These are phyloP conservation scores for Tetragonisca angustula DNA, from an alignment of 2,888 invertebrate genomes.

Conservation along the genomic window DNA sequence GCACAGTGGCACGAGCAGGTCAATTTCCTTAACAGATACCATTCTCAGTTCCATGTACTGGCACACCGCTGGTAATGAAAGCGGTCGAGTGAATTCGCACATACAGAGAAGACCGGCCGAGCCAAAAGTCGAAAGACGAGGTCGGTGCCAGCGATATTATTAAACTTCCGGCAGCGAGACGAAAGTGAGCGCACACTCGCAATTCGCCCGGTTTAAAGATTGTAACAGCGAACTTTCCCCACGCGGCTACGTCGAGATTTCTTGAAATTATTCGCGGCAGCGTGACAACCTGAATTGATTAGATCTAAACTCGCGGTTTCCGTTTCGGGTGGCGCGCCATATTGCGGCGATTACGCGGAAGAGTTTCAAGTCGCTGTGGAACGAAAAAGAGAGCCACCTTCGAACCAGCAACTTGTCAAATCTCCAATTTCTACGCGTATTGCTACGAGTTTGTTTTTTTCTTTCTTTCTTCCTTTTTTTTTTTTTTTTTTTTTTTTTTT, in stretches of 20 bases:
- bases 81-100: slow-evolving; percentile 42
- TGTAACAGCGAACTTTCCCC: slow-evolving; percentile 62
- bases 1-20: background rate
- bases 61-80: slow-evolving; percentile 9
- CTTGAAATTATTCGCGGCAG: slow-evolving; percentile 56
- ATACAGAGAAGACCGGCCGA: background rate
- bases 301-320: slow-evolving; percentile 59
- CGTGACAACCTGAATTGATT: slow-evolving; percentile 66
- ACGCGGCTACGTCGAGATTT: slow-evolving; percentile 48
- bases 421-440: background rate
- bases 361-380: background rate
- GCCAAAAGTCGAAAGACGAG: slow-evolving; percentile 22
- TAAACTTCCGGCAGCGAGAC: slow-evolving; percentile 63
- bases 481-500: background rate
- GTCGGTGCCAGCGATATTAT: slow-evolving; percentile 63
- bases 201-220: slow-evolving; percentile 49
- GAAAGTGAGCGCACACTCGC: slow-evolving; percentile 56
- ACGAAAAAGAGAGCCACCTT: background rate
- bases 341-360: slow-evolving; percentile 26
- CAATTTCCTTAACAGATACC: slow-evolving; percentile 46
- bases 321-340: slow-evolving; percentile 27
- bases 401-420: slow-evolving; percentile 16
- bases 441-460: background rate
- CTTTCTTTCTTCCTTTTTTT: background rate
- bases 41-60: slow-evolving; percentile 42